Conservation (phyloP, 2,888 invertebrate species). For the Lamellibrachia satsuma region DNA sequence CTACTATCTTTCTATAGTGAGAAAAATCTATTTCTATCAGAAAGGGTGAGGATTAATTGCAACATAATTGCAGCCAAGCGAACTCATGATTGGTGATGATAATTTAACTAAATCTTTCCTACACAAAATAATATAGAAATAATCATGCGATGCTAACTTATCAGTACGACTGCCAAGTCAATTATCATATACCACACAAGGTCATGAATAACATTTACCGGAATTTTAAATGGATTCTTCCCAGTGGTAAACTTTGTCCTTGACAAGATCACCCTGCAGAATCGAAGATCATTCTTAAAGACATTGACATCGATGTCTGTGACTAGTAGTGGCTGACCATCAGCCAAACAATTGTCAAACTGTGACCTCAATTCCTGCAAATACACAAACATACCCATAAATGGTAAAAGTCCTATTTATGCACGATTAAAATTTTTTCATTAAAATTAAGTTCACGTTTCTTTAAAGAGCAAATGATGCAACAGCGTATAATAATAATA, state of each 20-base stretch:
- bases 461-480: neutral
- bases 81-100: too few species aligned
- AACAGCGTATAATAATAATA: neutral
- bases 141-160: neutral
- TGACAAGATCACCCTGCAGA: constrained; percentile 54
- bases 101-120: too few species aligned
- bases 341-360: constrained; percentile 64
- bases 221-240: constrained; percentile 61
- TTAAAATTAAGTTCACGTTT: neutral
- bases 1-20: too few species aligned
- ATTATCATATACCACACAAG: neutral
- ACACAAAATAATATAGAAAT: neutral
- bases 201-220: constrained; percentile 47
- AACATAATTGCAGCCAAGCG: too few species aligned
- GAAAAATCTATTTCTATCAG: too few species aligned
- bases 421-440: neutral
- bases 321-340: constrained; percentile 61
- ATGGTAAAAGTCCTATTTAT: neutral
- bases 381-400: neutral
- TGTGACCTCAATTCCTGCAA: constrained; percentile 62
- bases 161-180: neutral
- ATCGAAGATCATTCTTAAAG: constrained; percentile 55
- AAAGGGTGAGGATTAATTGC: too few species aligned
- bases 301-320: constrained; percentile 61
- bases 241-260: constrained; percentile 58